phyloP scores from a whole-genome alignment of 2,888 invertebrate genomes.

The Drosophila imparisetae region DNA sequence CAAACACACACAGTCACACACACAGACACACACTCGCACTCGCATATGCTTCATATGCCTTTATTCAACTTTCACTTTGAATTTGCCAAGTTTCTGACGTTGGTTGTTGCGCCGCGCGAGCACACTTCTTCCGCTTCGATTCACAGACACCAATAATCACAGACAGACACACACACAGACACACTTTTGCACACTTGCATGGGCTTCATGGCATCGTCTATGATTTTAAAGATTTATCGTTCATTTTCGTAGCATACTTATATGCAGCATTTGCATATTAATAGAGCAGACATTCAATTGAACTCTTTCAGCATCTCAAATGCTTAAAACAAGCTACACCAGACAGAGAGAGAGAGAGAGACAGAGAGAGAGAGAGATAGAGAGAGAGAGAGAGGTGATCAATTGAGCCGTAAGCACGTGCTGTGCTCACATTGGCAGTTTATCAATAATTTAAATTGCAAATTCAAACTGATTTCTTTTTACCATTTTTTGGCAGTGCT shows the following conservation, averaged over 20 bases:
- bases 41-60: conserved; percentile 31
- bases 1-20: conserved; percentile 13
- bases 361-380: too few species aligned
- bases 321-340: conserved; percentile 19
- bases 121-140: conserved; percentile 24
- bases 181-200: background rate
- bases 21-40: conserved; percentile 14
- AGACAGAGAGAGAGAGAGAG: background rate
- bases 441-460: conserved; percentile 73
- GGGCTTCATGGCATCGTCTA: conserved; percentile 48
- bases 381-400: background rate
- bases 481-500: background rate
- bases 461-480: conserved; percentile 47
- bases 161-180: background rate
- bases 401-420: conserved; percentile 19
- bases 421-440: conserved; percentile 21
- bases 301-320: conserved; percentile 39
- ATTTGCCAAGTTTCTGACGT: conserved; percentile 69
- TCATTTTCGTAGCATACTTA: conserved; percentile 69
- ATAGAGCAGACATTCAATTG: conserved; percentile 50
- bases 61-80: conserved; percentile 76
- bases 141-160: conserved; percentile 18
- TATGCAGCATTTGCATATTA: conserved; percentile 75
- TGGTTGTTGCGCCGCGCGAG: background rate
- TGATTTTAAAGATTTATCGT: conserved; percentile 79